phyloP scores from a whole-genome alignment of 2,797 vertebrate species.

The Rachycentron canadum region DNA sequence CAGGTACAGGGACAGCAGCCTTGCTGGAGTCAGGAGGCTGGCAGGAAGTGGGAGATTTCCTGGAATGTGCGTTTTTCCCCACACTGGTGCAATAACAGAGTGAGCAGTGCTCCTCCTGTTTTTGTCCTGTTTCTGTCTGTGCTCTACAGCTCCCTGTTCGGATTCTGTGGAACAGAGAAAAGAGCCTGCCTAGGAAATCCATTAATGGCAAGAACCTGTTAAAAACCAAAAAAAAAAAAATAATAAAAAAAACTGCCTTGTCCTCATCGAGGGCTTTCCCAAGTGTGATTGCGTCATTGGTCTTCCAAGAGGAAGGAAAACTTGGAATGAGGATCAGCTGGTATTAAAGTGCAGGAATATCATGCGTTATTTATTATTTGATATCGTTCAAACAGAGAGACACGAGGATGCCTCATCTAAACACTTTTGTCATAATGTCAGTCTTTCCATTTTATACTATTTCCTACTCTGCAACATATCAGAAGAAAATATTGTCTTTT shows the following conservation, averaged over 20 bases:
- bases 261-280: slow-evolving; percentile 61
- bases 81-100: slow-evolving; percentile 84
- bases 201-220: slow-evolving; percentile 53
- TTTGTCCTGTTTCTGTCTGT: slow-evolving; percentile 70
- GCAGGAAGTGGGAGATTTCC: slow-evolving; percentile 90
- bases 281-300: slow-evolving; percentile 48
- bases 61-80: slow-evolving; percentile 87
- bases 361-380: slow-evolving; percentile 7
- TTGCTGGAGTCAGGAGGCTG: slow-evolving; percentile 79
- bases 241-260: slow-evolving; percentile 23
- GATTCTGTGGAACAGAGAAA: slow-evolving; percentile 47
- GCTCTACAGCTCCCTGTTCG: slow-evolving; percentile 42
- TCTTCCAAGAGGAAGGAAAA: slow-evolving; percentile 37
- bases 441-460: not conserved
- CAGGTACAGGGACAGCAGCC: slow-evolving; percentile 82
- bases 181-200: slow-evolving; percentile 41
- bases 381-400: slow-evolving; percentile 7
- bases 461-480: not conserved
- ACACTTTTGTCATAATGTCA: not conserved
- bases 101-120: slow-evolving; percentile 77
- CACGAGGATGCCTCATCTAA: not conserved
- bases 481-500: not conserved
- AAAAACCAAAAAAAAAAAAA: not conserved
- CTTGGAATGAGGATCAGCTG: not conserved
- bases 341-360: not conserved